Percentiles rank a stretch among this genome's conserved stretches.
These are phyloP conservation scores for Mohoua ochrocephala DNA, from an alignment of 2,113 vertebrate genomes.

Conservation along the genomic window DNA sequence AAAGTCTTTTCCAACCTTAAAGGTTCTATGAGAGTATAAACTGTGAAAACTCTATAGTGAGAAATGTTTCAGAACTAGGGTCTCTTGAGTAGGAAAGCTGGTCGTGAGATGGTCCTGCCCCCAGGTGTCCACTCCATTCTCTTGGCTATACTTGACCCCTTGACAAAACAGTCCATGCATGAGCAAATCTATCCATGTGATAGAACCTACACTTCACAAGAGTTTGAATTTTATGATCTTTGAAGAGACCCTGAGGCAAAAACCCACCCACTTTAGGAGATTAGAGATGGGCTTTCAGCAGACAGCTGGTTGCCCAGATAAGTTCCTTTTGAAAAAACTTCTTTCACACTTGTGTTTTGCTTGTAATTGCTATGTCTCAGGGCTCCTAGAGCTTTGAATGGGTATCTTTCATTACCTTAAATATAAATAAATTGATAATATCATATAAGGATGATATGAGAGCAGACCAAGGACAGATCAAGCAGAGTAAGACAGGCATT, in stretches of 20 bases:
- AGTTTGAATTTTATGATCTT: background rate
- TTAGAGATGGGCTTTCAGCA: background rate
- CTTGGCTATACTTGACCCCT: background rate
- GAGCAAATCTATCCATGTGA: background rate
- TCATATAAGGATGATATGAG: background rate
- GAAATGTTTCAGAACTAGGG: background rate
- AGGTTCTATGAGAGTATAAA: background rate
- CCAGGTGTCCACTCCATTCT: background rate
- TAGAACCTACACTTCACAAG: background rate
- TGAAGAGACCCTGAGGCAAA: background rate
- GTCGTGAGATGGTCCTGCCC: background rate
- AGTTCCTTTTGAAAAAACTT: background rate
- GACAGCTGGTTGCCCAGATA: background rate
- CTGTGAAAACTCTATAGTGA: background rate
- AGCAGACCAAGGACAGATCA: background rate
- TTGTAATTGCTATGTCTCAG: background rate
- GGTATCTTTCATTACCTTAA: background rate
- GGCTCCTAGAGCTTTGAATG: background rate
- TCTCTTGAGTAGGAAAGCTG: background rate
- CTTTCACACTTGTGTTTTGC: background rate
- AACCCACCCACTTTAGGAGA: background rate
- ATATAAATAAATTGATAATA: background rate
- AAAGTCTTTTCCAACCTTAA: background rate
- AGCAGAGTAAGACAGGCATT: background rate
- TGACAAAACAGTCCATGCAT: background rate